phyloP scores from a whole-genome alignment of 1,140 invertebrate genomes.

The Brachionus paranguensis region DNA sequence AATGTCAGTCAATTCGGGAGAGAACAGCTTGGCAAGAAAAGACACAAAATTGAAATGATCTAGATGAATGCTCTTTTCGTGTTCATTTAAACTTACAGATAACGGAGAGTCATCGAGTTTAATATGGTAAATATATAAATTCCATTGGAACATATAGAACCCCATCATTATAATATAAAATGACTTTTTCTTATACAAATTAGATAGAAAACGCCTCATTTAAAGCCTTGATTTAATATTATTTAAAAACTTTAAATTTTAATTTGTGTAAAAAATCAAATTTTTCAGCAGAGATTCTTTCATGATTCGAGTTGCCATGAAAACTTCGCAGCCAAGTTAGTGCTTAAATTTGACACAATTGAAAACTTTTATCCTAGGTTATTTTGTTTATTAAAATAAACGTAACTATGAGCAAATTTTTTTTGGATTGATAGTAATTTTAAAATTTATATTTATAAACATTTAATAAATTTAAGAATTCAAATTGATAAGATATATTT shows the following conservation, averaged over 20 bases:
- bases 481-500: no score
- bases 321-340: neutral
- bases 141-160: neutral
- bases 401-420: neutral
- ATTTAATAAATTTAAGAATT: no score
- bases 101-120: neutral
- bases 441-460: no score
- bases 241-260: neutral
- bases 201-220: neutral
- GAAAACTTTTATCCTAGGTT: neutral
- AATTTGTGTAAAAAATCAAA: neutral
- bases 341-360: neutral
- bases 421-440: no score
- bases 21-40: neutral
- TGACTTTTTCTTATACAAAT: neutral
- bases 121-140: neutral
- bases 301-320: neutral
- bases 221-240: neutral
- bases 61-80: neutral
- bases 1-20: neutral
- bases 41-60: neutral
- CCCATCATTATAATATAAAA: neutral
- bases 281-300: neutral
- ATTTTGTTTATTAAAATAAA: neutral
- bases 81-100: neutral